Percentiles rank a stretch among this genome's conserved stretches.
Conservation (phyloP, 2,888 invertebrate genomes). For the Resseliella maxima region DNA sequence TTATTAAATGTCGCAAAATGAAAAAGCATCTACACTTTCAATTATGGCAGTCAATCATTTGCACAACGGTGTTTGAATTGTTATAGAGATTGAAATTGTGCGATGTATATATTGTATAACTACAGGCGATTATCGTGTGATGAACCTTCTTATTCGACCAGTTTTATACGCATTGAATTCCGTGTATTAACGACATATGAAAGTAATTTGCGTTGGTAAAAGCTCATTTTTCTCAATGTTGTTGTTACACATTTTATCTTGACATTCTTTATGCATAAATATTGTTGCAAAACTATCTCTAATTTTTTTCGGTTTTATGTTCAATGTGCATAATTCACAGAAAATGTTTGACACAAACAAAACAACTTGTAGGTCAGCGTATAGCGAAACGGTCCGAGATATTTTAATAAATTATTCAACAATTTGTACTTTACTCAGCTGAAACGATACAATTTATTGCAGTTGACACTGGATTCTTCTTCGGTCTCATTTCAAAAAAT, state of each 20-base stretch:
- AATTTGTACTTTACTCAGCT: neutral
- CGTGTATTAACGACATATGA: neutral
- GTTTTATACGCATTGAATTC: neutral
- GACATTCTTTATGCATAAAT: neutral
- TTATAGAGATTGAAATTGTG: neutral
- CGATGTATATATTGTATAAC: constrained; percentile 42
- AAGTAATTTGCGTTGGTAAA: neutral
- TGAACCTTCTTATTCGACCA: no score
- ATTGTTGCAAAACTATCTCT: no score
- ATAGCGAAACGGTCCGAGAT: neutral
- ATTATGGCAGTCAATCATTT: neutral
- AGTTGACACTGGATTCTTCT: neutral
- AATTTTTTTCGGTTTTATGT: neutral
- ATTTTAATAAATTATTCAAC: constrained; percentile 17
- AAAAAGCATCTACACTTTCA: neutral
- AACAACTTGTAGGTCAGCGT: neutral
- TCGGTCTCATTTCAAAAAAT: no score
- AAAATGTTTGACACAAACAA: neutral
- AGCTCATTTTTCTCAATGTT: neutral
- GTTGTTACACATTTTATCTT: neutral
- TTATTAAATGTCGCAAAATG: neutral
- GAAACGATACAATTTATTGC: neutral
- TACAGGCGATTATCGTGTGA: neutral
- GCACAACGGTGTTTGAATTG: neutral
- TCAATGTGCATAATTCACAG: constrained; percentile 6